These are phyloP conservation scores for Drosophila oshimai DNA, from an alignment of 1,140 invertebrate species.

Conservation along the genomic window DNA sequence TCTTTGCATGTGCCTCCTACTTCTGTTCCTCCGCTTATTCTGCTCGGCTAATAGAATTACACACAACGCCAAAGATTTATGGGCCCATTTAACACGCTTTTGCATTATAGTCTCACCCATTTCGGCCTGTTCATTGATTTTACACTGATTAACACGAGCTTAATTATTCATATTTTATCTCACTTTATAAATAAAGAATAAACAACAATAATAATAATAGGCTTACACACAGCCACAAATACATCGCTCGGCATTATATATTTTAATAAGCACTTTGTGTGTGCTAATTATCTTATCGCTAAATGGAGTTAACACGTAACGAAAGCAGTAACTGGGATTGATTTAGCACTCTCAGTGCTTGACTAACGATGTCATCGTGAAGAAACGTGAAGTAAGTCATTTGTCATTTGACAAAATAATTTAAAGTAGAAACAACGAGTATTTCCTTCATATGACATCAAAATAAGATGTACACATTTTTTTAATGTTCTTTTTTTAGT, in stretches of 20 bases:
- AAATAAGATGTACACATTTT: too few relatives aligned
- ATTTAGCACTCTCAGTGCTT: constrained; percentile 18
- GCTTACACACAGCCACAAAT: constrained; percentile 18
- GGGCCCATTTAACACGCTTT: constrained; percentile 60
- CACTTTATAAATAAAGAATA: constrained; percentile 31
- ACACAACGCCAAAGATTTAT: constrained; percentile 69
- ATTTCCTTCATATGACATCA: too few relatives aligned
- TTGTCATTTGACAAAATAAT: too few relatives aligned
- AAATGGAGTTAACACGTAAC: constrained; percentile 60
- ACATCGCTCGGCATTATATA: constrained; percentile 8
- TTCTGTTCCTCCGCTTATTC: neutral
- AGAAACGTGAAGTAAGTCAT: neutral
- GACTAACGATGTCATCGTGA: constrained; percentile 5
- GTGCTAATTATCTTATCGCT: constrained; percentile 78
- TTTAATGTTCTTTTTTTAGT: too few relatives aligned
- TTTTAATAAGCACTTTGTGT: constrained; percentile 72
- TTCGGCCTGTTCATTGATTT: constrained; percentile 64
- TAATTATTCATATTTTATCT: constrained; percentile 54
- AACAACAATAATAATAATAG: constrained; percentile 39
- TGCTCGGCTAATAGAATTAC: constrained; percentile 66
- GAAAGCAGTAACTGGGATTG: constrained; percentile 35
- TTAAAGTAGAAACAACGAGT: neutral
- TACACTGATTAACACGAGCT: constrained; percentile 71
- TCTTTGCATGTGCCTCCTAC: constrained; percentile 60
- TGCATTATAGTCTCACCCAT: constrained; percentile 62